A percentile compares a stretch with the other conserved stretches of the same genome.
These are phyloP conservation scores for Squalus acanthias DNA, from an alignment of 2,797 vertebrate genomes.

Conservation along the genomic window DNA sequence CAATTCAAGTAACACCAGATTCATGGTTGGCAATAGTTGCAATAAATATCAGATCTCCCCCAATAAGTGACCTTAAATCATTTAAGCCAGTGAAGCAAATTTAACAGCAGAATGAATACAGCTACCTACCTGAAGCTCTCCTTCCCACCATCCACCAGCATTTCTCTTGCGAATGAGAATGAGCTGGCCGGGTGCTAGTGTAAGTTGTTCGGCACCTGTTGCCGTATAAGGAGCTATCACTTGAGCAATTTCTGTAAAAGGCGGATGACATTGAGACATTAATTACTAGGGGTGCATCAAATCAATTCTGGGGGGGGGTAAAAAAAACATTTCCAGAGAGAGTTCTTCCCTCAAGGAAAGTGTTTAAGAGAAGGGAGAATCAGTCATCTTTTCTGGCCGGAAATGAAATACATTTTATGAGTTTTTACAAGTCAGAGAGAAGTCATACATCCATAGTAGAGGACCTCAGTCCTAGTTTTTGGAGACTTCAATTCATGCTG, in stretches of 20 bases:
- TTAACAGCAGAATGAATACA: neutral
- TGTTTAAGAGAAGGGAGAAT: neutral
- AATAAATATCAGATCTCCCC: neutral
- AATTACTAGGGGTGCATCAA: constrained; percentile 18
- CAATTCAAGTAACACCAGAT: neutral
- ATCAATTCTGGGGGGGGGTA: constrained; percentile 41
- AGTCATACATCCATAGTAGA: neutral
- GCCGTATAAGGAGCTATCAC: constrained; percentile 92
- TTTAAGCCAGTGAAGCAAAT: neutral
- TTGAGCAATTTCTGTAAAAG: constrained; percentile 82
- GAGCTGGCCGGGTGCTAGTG: constrained; percentile 87
- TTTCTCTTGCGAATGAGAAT: constrained; percentile 97
- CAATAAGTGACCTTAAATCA: neutral
- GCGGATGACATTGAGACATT: neutral
- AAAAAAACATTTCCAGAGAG: constrained; percentile 24
- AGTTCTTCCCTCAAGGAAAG: too few relatives aligned
- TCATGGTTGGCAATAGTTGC: neutral
- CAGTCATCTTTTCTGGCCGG: neutral
- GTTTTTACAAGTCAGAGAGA: neutral
- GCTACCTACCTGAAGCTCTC: constrained; percentile 83
- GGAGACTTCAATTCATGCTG: neutral
- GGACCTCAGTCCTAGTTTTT: neutral
- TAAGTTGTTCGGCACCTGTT: constrained; percentile 89
- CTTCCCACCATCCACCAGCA: constrained; percentile 98
- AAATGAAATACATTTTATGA: neutral